phyloP scores from a whole-genome alignment of 2,113 vertebrate species.

The Sphaerodactylus townsendi region DNA sequence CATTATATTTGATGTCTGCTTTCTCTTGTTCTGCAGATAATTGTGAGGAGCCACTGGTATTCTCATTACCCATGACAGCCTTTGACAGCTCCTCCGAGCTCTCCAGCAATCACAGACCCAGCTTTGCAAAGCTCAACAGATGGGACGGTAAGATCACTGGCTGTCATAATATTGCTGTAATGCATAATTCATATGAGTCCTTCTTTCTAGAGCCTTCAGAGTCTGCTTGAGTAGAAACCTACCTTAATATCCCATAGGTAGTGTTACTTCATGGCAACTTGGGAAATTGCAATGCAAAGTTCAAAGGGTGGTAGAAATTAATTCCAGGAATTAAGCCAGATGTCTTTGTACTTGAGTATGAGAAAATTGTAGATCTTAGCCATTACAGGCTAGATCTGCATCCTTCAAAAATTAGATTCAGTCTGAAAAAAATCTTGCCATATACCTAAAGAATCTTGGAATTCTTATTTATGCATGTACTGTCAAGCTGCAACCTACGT shows the following conservation, averaged over 20 bases:
- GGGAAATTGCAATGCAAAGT: neutral
- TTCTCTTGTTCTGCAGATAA: constrained; percentile 75
- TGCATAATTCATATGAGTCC: neutral
- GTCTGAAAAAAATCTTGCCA: too few relatives aligned
- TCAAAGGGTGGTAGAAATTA: neutral
- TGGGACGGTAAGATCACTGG: constrained; percentile 83
- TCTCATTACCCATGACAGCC: constrained; percentile 78
- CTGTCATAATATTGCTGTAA: neutral
- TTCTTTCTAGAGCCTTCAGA: neutral
- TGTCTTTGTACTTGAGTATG: neutral
- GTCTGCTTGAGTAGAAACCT: neutral
- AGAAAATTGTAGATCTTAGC: neutral
- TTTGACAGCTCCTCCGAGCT: constrained; percentile 92
- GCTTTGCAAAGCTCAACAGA: constrained; percentile 89
- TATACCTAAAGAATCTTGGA: too few relatives aligned
- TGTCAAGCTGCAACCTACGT: too few relatives aligned
- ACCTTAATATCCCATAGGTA: constrained; percentile 16
- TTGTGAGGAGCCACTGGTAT: constrained; percentile 86
- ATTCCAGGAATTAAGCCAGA: neutral
- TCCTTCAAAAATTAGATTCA: too few relatives aligned
- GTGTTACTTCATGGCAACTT: neutral
- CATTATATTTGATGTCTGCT: constrained; percentile 49
- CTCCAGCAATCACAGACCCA: constrained; percentile 78
- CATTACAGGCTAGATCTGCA: neutral
- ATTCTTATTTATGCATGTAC: too few relatives aligned